Conservation (phyloP, 2,797 vertebrate genomes). For the Nyctibius grandis region DNA sequence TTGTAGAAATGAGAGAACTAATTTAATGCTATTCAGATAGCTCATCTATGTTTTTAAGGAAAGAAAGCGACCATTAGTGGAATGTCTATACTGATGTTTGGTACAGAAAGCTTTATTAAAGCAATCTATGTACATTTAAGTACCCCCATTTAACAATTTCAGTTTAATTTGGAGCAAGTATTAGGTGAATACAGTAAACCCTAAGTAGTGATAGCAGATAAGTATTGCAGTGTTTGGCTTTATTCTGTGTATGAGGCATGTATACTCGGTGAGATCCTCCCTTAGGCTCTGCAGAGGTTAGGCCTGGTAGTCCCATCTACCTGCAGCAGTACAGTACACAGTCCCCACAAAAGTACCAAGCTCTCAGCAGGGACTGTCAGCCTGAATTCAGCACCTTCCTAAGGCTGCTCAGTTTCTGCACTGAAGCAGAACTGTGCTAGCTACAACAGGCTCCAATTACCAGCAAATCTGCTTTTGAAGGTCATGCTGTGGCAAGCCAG, state of each 20-base stretch:
- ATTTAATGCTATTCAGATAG: neutral
- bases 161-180: neutral
- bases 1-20: neutral
- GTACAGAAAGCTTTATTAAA: conserved; percentile 40
- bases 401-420: neutral
- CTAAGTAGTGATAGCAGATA: neutral
- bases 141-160: neutral
- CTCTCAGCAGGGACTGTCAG: neutral
- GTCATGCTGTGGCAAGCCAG: neutral
- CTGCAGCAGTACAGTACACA: fast-evolving
- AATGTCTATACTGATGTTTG: neutral
- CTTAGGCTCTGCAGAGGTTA: neutral
- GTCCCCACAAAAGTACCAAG: neutral
- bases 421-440: neutral
- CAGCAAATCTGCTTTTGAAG: neutral
- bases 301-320: neutral
- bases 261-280: neutral
- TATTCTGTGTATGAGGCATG: neutral
- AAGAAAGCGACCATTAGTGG: neutral
- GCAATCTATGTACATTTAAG: neutral
- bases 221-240: neutral
- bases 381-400: neutral
- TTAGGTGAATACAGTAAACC: neutral
- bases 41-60: neutral
- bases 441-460: neutral